Conservation (phyloP, 2,797 vertebrate genomes). For the Centroberyx gerrardi region DNA sequence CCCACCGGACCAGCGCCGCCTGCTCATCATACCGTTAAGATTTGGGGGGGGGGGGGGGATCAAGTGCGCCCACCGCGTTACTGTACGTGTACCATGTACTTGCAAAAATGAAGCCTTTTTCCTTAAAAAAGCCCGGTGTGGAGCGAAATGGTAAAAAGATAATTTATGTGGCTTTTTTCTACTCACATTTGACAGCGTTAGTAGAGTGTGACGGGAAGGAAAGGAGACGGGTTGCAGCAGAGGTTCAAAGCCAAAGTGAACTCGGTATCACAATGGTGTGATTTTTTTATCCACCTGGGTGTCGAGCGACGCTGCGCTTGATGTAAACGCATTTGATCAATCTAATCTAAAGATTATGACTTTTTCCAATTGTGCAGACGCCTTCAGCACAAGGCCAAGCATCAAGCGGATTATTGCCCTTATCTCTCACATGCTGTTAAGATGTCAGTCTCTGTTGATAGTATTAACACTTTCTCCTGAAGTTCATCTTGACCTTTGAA, state of each 20-base stretch:
- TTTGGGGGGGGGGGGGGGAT: neutral
- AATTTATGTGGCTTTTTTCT: no score
- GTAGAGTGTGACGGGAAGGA: neutral
- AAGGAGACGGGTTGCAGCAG: neutral
- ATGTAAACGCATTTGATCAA: neutral
- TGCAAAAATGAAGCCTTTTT: neutral
- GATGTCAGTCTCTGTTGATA: neutral
- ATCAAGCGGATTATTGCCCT: neutral
- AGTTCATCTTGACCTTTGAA: no score
- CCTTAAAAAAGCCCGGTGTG: neutral
- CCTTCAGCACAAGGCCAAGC: neutral
- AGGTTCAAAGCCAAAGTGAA: neutral
- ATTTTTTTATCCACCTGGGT: no score
- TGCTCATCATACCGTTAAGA: constrained; percentile 33
- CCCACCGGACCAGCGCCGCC: constrained; percentile 10
- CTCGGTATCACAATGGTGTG: no score
- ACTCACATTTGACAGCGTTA: no score
- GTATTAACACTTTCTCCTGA: no score
- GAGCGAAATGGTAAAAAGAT: neutral
- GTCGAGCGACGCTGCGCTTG: no score
- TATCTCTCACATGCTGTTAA: neutral
- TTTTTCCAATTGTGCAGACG: neutral
- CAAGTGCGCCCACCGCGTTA: neutral
- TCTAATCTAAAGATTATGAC: neutral
- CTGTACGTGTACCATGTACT: constrained; percentile 6